Conservation (phyloP, 2,113 vertebrate species). For the Megalops atlanticus region DNA sequence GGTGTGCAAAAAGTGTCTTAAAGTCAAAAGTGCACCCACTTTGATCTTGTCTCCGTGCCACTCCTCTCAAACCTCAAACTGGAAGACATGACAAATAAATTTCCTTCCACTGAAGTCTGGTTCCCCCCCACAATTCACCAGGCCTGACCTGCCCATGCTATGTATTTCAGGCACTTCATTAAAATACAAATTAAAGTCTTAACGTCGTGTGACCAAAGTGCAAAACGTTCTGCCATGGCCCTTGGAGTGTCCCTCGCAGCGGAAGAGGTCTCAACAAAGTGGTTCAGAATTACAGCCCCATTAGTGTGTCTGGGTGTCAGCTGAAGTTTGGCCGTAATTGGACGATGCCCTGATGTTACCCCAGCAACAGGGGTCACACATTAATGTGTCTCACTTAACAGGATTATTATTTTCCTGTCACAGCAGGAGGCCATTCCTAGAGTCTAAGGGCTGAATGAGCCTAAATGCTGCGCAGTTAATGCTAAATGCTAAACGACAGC, state of each 20-base stretch:
- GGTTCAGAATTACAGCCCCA: constrained; percentile 46
- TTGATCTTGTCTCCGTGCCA: not conserved
- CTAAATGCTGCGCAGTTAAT: not conserved
- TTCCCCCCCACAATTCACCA: not conserved
- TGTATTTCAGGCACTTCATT: constrained; percentile 2
- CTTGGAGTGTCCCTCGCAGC: not conserved
- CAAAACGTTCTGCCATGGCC: not conserved
- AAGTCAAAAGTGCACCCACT: not conserved
- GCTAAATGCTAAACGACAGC: not conserved
- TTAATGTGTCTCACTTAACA: constrained; percentile 32
- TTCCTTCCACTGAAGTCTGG: not conserved
- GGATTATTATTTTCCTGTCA: constrained; percentile 37
- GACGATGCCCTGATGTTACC: constrained; percentile 33
- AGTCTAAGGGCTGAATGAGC: too few relatives aligned
- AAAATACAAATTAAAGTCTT: constrained; percentile 11
- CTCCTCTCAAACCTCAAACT: constrained; percentile 7
- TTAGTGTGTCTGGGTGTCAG: constrained; percentile 47
- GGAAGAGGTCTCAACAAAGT: not conserved
- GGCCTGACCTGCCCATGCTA: not conserved
- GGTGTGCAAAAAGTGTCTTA: not conserved
- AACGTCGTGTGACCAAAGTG: constrained; percentile 1
- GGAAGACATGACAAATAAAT: not conserved
- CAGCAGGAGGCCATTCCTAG: constrained; percentile 2
- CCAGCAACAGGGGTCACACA: constrained; percentile 37
- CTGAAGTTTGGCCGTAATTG: constrained; percentile 42